A percentile compares a stretch with the other conserved stretches of the same genome.
Evolutionary conservation across 2,113 vertebrate genomes (phyloP).

Genomic region (Falcunculus frontatus): DNA sequence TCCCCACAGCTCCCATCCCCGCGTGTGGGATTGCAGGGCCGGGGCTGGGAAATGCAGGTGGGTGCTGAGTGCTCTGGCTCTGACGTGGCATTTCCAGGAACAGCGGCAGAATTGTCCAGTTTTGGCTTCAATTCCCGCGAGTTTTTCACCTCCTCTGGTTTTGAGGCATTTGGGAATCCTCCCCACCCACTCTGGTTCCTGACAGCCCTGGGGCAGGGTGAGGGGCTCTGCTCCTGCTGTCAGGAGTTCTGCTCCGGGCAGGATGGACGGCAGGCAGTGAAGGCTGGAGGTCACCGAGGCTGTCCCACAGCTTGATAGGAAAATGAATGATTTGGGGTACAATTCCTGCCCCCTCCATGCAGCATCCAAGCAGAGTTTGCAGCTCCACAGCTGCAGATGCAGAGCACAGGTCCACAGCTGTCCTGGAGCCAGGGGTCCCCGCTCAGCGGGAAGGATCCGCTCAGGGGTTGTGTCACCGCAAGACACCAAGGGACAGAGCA

Average conservation of each 20-base stretch:
- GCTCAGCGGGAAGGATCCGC: accelerated
- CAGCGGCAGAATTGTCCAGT: background rate
- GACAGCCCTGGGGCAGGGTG: background rate
- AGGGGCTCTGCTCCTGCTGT: background rate
- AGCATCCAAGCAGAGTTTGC: background rate
- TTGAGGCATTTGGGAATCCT: background rate
- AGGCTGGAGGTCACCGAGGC: background rate
- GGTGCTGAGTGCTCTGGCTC: background rate
- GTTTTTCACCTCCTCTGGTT: background rate
- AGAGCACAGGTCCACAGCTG: background rate
- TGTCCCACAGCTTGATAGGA: background rate
- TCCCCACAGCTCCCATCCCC: background rate
- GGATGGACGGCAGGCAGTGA: background rate
- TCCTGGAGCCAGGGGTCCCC: background rate
- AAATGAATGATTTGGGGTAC: background rate
- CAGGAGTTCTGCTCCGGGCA: background rate
- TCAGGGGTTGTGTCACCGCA: background rate
- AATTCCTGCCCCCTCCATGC: background rate
- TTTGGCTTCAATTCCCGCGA: background rate
- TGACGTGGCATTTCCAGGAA: background rate
- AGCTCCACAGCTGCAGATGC: background rate
- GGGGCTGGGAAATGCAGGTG: background rate
- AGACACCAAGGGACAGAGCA: background rate
- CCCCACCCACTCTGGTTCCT: accelerated
- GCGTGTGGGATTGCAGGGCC: accelerated